Percentiles rank a stretch among this genome's conserved stretches.
Evolutionary conservation across 2,797 vertebrate genomes (phyloP).

Genomic region (Aythya fuligula): DNA sequence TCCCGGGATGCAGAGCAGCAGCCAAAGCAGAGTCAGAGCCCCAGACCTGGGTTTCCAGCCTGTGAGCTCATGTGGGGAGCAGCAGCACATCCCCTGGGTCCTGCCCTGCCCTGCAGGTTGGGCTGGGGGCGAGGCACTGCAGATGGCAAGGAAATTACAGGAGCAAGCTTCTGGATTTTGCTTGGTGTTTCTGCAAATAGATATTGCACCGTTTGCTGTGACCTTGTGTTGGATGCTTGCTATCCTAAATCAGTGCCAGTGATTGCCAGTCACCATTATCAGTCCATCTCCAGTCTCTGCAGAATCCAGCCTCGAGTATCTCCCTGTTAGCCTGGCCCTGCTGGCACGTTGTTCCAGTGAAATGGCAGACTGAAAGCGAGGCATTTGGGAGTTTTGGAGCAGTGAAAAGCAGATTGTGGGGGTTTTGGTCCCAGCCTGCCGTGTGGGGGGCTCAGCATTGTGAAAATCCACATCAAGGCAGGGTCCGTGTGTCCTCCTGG

Average conservation of each 20-base stretch:
- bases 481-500: rapidly evolving
- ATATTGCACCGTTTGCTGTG: neutral
- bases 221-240: too few relatives aligned
- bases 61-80: neutral
- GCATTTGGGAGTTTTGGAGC: rapidly evolving
- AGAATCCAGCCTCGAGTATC: neutral
- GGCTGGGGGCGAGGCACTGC: rapidly evolving
- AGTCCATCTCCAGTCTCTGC: neutral
- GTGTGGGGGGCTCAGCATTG: rapidly evolving
- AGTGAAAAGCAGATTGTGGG: too few relatives aligned
- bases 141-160: rapidly evolving
- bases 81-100: rapidly evolving
- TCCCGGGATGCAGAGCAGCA: neutral
- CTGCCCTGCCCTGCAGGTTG: rapidly evolving
- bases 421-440: neutral
- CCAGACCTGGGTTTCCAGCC: rapidly evolving
- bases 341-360: neutral
- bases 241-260: neutral
- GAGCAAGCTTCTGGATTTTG: too few relatives aligned
- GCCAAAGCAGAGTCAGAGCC: rapidly evolving
- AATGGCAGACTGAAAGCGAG: neutral
- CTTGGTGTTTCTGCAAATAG: too few relatives aligned
- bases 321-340: neutral
- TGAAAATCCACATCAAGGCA: rapidly evolving
- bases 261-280: neutral